These are phyloP conservation scores for Chrysodeixis includens DNA, from an alignment of 2,888 invertebrate species.

Conservation along the genomic window DNA sequence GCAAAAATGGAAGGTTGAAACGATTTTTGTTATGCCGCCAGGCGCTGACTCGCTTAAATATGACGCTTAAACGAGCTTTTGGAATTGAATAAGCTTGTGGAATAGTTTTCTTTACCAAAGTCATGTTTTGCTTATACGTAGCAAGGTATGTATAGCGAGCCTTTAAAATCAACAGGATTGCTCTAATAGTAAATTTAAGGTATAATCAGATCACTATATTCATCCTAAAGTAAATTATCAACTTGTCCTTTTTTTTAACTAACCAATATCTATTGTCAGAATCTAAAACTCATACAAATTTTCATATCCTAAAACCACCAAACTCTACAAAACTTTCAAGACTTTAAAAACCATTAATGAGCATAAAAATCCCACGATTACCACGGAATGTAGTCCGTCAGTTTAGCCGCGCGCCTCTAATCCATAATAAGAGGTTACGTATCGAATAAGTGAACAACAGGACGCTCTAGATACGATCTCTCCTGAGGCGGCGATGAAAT, in stretches of 20 bases:
- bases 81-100: not conserved
- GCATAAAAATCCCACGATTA: slow-evolving; percentile 50
- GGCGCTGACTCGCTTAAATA: slow-evolving; percentile 14
- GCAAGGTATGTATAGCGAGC: too few species aligned
- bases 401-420: slow-evolving; percentile 73
- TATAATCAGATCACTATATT: too few species aligned
- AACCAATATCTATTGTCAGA: too few species aligned
- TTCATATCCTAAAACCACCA: too few species aligned
- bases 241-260: too few species aligned
- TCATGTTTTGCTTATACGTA: too few species aligned
- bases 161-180: too few species aligned
- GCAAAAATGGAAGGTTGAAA: slow-evolving; percentile 40
- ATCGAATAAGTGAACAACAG: slow-evolving; percentile 75
- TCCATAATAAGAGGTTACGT: slow-evolving; percentile 81
- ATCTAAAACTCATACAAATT: too few species aligned
- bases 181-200: too few species aligned
- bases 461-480: slow-evolving; percentile 75
- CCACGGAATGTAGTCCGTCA: slow-evolving; percentile 45
- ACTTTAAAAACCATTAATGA: slow-evolving; percentile 43
- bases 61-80: slow-evolving; percentile 20
- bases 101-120: not conserved
- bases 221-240: too few species aligned
- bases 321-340: slow-evolving; percentile 19
- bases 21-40: slow-evolving; percentile 23
- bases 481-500: slow-evolving; percentile 79